Percentiles rank a stretch among this genome's conserved stretches.
Conservation (phyloP, 2,888 invertebrate species). For the Stegana nigrithorax region DNA sequence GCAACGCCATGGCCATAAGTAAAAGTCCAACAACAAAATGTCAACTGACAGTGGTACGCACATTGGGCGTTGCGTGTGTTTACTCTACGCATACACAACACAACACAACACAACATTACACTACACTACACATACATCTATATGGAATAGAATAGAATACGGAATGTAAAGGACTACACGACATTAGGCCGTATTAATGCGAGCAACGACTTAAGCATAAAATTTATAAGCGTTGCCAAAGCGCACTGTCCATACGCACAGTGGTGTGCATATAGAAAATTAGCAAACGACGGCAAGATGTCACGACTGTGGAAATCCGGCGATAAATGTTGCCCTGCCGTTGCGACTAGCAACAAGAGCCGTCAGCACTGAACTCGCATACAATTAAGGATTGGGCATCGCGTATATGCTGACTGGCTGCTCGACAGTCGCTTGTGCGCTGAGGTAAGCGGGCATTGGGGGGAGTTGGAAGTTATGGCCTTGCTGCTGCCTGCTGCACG, state of each 20-base stretch:
- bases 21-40: background rate
- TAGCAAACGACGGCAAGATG: constrained; percentile 16
- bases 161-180: constrained; percentile 44
- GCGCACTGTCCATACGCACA: background rate
- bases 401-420: constrained; percentile 19
- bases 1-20: constrained; percentile 32
- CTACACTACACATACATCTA: background rate
- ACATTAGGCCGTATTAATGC: constrained; percentile 61
- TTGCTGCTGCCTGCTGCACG: constrained; percentile 8
- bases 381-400: no score
- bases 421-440: constrained; percentile 17
- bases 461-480: constrained; percentile 4
- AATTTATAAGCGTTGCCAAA: constrained; percentile 53
- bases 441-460: background rate
- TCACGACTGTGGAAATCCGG: constrained; percentile 61
- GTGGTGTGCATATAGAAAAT: background rate
- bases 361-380: no score
- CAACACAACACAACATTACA: no score
- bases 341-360: constrained; percentile 33
- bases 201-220: constrained; percentile 57
- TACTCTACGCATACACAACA: no score
- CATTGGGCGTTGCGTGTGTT: no score
- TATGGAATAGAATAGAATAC: constrained; percentile 37
- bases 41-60: no score
- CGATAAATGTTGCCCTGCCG: constrained; percentile 61